phyloP scores from a whole-genome alignment of 2,797 vertebrate species.

The Meriones psammophilus region DNA sequence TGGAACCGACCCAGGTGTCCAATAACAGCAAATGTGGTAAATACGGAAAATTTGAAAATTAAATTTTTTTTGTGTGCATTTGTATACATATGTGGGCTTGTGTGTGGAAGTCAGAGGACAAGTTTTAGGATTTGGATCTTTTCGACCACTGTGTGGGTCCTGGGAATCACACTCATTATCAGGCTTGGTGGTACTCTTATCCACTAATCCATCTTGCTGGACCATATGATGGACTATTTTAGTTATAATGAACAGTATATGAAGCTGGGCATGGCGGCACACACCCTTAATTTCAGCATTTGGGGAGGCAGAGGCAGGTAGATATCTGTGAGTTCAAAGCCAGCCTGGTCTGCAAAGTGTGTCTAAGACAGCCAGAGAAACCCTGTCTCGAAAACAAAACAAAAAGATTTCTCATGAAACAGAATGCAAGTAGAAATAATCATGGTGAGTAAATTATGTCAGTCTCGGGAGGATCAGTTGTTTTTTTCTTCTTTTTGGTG shows the following conservation, averaged over 20 bases:
- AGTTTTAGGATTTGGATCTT: neutral
- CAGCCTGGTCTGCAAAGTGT: too few relatives aligned
- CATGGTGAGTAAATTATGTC: neutral
- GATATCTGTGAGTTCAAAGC: too few relatives aligned
- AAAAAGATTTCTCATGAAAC: neutral
- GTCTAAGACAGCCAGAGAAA: too few relatives aligned
- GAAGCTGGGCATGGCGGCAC: too few relatives aligned
- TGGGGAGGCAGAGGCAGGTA: too few relatives aligned
- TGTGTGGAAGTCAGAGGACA: neutral
- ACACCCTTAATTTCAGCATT: too few relatives aligned
- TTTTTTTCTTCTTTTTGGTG: neutral
- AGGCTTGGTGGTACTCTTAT: neutral
- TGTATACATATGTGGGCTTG: neutral
- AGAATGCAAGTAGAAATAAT: neutral
- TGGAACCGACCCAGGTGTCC: neutral
- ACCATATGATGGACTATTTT: neutral
- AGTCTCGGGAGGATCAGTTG: neutral
- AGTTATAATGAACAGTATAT: too few relatives aligned
- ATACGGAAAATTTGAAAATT: neutral
- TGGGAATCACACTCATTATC: neutral
- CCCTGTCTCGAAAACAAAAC: neutral
- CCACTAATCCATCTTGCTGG: neutral
- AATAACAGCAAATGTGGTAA: neutral
- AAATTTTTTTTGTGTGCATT: neutral
- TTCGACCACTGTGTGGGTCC: neutral